A percentile compares a stretch with the other conserved stretches of the same genome.
These are phyloP conservation scores for Dasypolia templi DNA, from an alignment of 2,888 invertebrate genomes.

Conservation along the genomic window DNA sequence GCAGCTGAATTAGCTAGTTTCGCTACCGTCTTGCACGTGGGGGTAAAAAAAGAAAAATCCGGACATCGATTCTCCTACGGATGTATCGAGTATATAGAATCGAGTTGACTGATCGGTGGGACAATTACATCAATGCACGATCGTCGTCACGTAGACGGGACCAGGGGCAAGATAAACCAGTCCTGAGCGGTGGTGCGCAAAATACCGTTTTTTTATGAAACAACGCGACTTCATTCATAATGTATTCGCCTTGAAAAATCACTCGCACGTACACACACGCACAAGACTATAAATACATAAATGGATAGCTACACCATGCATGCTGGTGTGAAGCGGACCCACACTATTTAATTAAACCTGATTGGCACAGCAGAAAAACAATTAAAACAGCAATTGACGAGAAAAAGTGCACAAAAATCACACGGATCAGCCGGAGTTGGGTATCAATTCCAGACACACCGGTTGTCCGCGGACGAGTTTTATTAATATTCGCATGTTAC, in stretches of 20 bases:
- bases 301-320: conserved; percentile 72
- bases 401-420: conserved; percentile 84
- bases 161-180: conserved; percentile 83
- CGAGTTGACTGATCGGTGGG: conserved; percentile 78
- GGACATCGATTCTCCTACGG: conserved; percentile 76
- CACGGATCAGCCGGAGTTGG: conserved; percentile 72
- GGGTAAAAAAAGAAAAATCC: conserved; percentile 71
- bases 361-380: conserved; percentile 71
- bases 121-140: conserved; percentile 86
- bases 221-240: conserved; percentile 89
- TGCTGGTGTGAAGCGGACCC: conserved; percentile 68
- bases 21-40: conserved; percentile 69
- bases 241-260: conserved; percentile 85
- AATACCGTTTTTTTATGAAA: conserved; percentile 86
- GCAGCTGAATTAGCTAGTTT: conserved; percentile 69
- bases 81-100: conserved; percentile 77
- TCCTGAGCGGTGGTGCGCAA: conserved; percentile 78
- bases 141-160: conserved; percentile 81
- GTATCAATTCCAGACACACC: conserved; percentile 73
- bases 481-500: conserved; percentile 73
- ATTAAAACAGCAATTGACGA: conserved; percentile 67
- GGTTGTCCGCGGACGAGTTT: conserved; percentile 73
- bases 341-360: conserved; percentile 77
- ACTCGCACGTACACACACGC: conserved; percentile 75
- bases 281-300: conserved; percentile 78